Conservation (phyloP, 2,797 vertebrate genomes). For the Malacoraja senta region DNA sequence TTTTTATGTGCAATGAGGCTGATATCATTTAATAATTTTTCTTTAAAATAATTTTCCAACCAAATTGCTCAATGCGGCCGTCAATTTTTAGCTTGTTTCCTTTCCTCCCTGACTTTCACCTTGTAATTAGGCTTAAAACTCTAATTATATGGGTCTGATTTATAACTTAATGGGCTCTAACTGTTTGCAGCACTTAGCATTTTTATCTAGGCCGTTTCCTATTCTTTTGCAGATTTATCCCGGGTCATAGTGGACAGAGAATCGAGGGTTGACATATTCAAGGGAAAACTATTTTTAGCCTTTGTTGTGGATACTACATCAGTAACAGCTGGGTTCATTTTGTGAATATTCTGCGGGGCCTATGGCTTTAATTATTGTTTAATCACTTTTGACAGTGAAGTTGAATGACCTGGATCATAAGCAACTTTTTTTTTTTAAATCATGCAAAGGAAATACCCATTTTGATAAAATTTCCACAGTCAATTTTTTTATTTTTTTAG, state of each 20-base stretch:
- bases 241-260: not conserved
- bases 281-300: conserved; percentile 6
- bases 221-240: conserved; percentile 22
- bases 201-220: conserved; percentile 4
- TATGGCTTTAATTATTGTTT: conserved; percentile 28
- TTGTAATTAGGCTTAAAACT: conserved; percentile 26
- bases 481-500: not conserved
- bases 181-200: conserved; percentile 11
- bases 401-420: not conserved
- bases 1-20: conserved; percentile 1
- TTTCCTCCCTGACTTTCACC: not conserved
- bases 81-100: conserved; percentile 7
- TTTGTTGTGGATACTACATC: not conserved
- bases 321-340: conserved; percentile 25
- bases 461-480: not conserved
- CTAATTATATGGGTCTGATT: conserved; percentile 29
- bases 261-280: conserved; percentile 5
- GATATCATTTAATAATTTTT: not conserved
- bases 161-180: conserved; percentile 19
- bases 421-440: not conserved
- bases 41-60: not conserved
- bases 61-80: not conserved
- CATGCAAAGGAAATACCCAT: conserved; percentile 11
- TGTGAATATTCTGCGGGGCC: conserved; percentile 1
- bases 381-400: conserved; percentile 27